Evolutionary conservation across 2,113 vertebrate species (phyloP).

Genomic region (Macrotus californicus): DNA sequence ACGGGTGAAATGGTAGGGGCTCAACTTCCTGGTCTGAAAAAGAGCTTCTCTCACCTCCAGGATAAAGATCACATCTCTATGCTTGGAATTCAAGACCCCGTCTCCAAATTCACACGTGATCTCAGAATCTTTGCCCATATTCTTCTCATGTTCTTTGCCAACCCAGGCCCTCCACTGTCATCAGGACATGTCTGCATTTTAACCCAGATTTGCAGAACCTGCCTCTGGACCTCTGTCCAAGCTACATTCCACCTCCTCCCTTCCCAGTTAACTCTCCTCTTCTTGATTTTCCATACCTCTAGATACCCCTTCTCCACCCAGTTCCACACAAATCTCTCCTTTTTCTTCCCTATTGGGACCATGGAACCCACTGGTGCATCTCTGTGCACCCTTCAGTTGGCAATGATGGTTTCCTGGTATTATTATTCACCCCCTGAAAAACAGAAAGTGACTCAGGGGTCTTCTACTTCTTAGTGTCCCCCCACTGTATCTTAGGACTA

Average conservation of each 20-base stretch:
- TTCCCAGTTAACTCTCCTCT: background rate
- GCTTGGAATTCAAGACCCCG: background rate
- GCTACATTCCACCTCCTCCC: too few species aligned
- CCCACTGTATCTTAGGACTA: background rate
- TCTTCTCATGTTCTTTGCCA: background rate
- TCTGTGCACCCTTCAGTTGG: background rate
- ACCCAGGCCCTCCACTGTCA: background rate
- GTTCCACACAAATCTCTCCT: background rate
- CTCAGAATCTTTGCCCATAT: background rate
- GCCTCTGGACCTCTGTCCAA: background rate
- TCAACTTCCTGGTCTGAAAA: conserved; percentile 5
- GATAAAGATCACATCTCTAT: background rate
- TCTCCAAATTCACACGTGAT: background rate
- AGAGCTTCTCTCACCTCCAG: background rate
- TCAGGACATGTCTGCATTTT: background rate
- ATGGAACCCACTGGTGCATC: background rate
- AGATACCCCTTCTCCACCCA: background rate
- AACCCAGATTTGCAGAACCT: background rate
- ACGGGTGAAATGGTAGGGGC: background rate
- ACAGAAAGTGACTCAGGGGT: background rate
- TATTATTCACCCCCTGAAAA: background rate
- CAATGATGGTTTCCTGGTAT: background rate
- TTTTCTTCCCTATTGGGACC: background rate
- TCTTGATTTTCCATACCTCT: background rate
- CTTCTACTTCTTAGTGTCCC: background rate